Evolutionary conservation across 2,113 vertebrate species (phyloP), one percentile per base, ranked within the genome.

Genomic region (Ardeotis arabs): DNA sequence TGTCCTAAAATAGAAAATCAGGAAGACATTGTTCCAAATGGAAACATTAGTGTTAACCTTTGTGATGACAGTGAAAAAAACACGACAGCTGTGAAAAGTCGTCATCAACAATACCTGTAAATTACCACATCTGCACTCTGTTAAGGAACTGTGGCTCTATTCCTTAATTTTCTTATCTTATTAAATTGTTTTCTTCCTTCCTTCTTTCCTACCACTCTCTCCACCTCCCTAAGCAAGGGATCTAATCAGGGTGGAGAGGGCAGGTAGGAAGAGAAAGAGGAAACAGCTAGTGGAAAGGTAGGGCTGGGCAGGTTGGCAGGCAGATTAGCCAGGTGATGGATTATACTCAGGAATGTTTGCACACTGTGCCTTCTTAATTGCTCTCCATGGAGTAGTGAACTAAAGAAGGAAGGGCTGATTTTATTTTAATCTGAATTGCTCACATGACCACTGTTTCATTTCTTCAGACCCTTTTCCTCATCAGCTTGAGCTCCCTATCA

Each of bases 1-100:
- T 85, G 63, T 77, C 83, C 75, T 77, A 67, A 92, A 94, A 89
- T 24, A 87, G 70, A 79, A 93, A 89, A 55, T 62, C 28, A 79
- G 55, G 89, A 93, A 89, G 41, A 76, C 0, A n/a, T 59, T 80
- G 16, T 16, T 92, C 63, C 66, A 84, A 50, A 39, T 31, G 16
- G 76, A 94, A 96, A 60, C 12, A 31, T 44, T 59, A 75, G 39
- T 27, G 59, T 70, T 91, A 89, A 87, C 31, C 44, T 79, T 80
- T 64, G 21, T 28, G 17, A 39, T 28, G 55, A 44, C 10, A 14
- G 11, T 77, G 31, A 66, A 44, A 85, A 83, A 87, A 82, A 79
- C 31, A 2, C 0, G 1, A 62, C 3, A 81, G 23, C 41, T 85
- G 62, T 79, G 49, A 81, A 84, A 84, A 83, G 33, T 39, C 17